These are phyloP conservation scores for Platerodrilus igneus DNA, from an alignment of 2,888 invertebrate species.

Conservation along the genomic window DNA sequence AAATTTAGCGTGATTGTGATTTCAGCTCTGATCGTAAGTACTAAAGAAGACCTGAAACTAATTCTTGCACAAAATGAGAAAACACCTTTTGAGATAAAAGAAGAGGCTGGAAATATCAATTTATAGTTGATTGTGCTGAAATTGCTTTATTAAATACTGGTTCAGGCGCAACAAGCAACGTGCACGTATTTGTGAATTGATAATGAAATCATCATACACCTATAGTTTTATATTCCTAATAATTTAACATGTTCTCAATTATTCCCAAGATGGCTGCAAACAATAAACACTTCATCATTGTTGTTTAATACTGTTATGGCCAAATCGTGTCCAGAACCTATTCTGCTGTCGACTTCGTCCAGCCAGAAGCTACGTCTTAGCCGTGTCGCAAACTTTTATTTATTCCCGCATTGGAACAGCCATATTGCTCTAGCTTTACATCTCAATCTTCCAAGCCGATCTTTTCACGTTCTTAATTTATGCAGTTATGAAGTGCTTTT, in stretches of 20 bases:
- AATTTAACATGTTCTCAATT: constrained; percentile 25
- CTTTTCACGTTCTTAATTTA: constrained; percentile 23
- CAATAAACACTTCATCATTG: constrained; percentile 32
- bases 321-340: constrained; percentile 43
- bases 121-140: no score
- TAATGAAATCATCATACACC: constrained; percentile 19
- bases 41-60: constrained; percentile 18
- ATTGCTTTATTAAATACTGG: no score
- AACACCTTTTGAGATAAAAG: constrained; percentile 16
- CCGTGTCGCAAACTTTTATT: constrained; percentile 36
- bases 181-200: constrained; percentile 22
- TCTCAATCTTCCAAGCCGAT: constrained; percentile 20
- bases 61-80: constrained; percentile 19
- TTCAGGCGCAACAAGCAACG: no score
- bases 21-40: constrained; percentile 19
- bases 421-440: constrained; percentile 23
- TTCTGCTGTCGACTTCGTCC: constrained; percentile 41
- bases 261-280: constrained; percentile 27
- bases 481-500: constrained; percentile 18
- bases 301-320: constrained; percentile 33
- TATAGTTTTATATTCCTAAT: constrained; percentile 20
- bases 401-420: constrained; percentile 22
- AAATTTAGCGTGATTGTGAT: constrained; percentile 41
- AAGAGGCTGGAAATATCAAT: no score
- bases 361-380: constrained; percentile 42